A percentile compares a stretch with the other conserved stretches of the same genome.
Evolutionary conservation across 2,113 vertebrate species (phyloP).

Genomic region (Mastomys coucha): DNA sequence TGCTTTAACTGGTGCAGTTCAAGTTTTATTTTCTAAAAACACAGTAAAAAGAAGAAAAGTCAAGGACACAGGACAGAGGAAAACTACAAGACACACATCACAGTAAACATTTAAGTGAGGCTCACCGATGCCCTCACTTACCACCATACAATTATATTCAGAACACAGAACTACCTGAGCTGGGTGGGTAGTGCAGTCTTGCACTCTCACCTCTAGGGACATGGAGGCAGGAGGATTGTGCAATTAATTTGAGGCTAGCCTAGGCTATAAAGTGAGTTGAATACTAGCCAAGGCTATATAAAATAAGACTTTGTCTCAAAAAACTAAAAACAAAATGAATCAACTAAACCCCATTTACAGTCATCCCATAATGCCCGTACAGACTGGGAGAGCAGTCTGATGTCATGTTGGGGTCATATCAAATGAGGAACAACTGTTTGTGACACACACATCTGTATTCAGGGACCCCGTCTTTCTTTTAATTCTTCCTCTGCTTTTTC

Average conservation of each 20-base stretch:
- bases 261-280: not conserved
- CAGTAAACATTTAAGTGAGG: not conserved
- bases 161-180: not conserved
- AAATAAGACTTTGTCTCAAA: not conserved
- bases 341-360: not conserved
- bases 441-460: not conserved
- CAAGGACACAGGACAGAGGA: not conserved
- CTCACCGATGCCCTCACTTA: not conserved
- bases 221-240: not conserved
- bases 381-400: not conserved
- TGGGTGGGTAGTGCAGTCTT: not conserved
- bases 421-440: not conserved
- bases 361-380: fast-evolving
- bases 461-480: not conserved
- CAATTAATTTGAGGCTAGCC: not conserved
- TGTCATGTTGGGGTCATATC: not conserved
- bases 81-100: constrained; percentile 32
- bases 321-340: not conserved
- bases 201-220: not conserved
- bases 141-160: fast-evolving
- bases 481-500: not conserved
- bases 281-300: not conserved
- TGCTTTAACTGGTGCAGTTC: constrained; percentile 93
- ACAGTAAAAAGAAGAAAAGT: constrained; percentile 63
- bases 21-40: constrained; percentile 94